phyloP scores from a whole-genome alignment of 2,888 invertebrate genomes.

The Megaustenia siamemsis region DNA sequence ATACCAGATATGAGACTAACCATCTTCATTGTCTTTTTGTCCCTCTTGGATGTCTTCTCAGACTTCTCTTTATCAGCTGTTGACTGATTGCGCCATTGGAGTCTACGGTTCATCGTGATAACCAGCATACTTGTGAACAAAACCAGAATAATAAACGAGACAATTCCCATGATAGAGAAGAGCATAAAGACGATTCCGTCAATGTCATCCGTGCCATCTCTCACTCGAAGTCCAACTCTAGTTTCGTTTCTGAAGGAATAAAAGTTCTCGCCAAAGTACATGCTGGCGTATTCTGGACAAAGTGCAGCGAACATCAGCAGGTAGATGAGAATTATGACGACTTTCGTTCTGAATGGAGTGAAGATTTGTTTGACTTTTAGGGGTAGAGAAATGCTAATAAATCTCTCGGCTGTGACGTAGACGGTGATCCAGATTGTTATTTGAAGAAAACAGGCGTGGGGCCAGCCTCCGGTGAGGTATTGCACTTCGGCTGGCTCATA shows the following conservation, averaged over 20 bases:
- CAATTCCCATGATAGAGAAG: not conserved
- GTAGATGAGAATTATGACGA: not conserved
- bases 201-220: not conserved
- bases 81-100: not conserved
- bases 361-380: not conserved
- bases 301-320: not conserved
- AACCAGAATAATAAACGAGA: not conserved
- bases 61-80: not conserved
- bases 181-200: not conserved
- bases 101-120: not conserved
- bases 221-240: not conserved
- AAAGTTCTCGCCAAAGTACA: not conserved
- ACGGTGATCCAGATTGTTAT: conserved; percentile 7
- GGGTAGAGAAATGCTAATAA: not conserved
- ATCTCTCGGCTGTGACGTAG: conserved; percentile 5
- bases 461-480: not conserved
- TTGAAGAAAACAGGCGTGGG: not conserved
- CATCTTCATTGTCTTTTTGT: conserved; percentile 20
- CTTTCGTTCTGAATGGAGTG: not conserved
- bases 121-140: not conserved
- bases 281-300: not conserved
- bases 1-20: not conserved
- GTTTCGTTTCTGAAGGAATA: not conserved
- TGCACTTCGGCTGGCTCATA: not conserved
- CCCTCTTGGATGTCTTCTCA: not conserved